phyloP scores from a whole-genome alignment of 2,113 vertebrate species.

The Sinocyclocheilus grahami region DNA sequence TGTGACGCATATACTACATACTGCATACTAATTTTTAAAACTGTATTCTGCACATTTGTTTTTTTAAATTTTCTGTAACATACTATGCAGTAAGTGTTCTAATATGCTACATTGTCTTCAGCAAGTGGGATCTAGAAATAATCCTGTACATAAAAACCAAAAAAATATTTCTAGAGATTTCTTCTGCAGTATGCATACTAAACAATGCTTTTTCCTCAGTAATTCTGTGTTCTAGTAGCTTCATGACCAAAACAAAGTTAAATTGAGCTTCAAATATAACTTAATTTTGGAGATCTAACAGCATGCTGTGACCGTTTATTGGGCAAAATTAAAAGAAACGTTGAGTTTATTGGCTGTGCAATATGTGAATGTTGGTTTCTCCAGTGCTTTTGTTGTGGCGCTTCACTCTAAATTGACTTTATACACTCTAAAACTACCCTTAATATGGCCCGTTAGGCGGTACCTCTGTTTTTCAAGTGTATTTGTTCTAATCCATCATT shows the following conservation, averaged over 20 bases:
- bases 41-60: too few relatives aligned
- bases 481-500: neutral
- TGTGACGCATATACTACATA: neutral
- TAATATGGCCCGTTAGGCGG: neutral
- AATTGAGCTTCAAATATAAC: neutral
- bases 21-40: neutral
- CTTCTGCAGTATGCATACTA: neutral
- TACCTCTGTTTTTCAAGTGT: neutral
- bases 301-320: slow-evolving; percentile 26
- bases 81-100: neutral
- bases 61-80: too few relatives aligned
- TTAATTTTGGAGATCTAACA: neutral
- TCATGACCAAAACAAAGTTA: neutral
- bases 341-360: slow-evolving; percentile 25
- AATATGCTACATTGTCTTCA: neutral
- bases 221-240: neutral
- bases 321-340: neutral
- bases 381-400: neutral
- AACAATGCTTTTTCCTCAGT: neutral
- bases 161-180: neutral
- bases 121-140: neutral
- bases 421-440: neutral
- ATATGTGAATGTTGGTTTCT: slow-evolving; percentile 3
- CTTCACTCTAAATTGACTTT: neutral
- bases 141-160: neutral